These are phyloP conservation scores for Blomia tropicalis DNA, from an alignment of 2,888 invertebrate species.

Conservation along the genomic window DNA sequence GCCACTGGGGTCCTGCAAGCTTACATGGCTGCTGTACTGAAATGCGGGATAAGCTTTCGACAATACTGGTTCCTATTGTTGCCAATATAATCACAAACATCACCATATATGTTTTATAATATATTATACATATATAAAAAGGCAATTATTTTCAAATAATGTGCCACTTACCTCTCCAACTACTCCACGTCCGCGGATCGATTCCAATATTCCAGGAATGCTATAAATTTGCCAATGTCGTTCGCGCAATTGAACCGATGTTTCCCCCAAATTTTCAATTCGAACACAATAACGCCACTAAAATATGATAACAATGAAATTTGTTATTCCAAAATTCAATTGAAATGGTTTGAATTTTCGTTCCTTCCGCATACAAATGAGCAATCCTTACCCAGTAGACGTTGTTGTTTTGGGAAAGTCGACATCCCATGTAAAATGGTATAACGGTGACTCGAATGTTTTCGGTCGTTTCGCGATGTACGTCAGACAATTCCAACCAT, in stretches of 20 bases:
- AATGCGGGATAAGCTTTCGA: constrained; percentile 77
- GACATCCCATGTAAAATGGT: constrained; percentile 92
- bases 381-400: constrained; percentile 68
- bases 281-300: constrained; percentile 96
- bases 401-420: constrained; percentile 68
- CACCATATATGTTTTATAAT: background rate
- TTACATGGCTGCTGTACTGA: constrained; percentile 94
- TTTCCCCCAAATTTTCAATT: constrained; percentile 75
- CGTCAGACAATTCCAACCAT: constrained; percentile 87
- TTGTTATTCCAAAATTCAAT: background rate
- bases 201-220: constrained; percentile 66
- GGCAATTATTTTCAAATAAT: background rate
- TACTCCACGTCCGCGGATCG: constrained; percentile 73
- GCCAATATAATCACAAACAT: too few species aligned
- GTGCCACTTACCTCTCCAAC: constrained; percentile 54
- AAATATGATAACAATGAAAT: constrained; percentile 30
- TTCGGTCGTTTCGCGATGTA: constrained; percentile 92
- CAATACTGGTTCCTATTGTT: constrained; percentile 69
- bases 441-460: constrained; percentile 89
- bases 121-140: background rate
- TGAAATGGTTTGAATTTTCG: too few species aligned
- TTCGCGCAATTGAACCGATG: constrained; percentile 79
- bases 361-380: too few species aligned
- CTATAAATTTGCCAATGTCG: constrained; percentile 98
- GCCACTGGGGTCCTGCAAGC: constrained; percentile 87